Evolutionary conservation across 2,888 invertebrate species (phyloP).

Genomic region (Sarcophaga carnaria): DNA sequence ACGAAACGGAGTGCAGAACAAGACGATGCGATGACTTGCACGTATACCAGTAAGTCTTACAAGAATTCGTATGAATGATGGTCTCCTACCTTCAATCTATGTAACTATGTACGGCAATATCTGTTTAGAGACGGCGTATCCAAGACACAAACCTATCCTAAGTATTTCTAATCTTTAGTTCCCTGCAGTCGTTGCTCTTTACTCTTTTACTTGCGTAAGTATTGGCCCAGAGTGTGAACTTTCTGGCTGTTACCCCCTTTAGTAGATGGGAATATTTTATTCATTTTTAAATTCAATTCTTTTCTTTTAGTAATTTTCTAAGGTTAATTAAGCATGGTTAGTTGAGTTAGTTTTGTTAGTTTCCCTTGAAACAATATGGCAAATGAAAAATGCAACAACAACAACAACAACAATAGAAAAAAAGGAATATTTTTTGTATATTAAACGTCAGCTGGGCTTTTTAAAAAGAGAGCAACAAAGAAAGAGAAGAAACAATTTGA

Average conservation of each 20-base stretch:
- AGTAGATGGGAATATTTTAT: neutral
- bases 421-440: neutral
- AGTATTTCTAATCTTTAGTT: no score
- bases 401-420: neutral
- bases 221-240: neutral
- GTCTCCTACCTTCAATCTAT: no score
- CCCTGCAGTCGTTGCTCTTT: no score
- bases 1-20: no score
- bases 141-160: no score
- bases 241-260: neutral
- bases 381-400: no score
- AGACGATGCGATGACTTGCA: no score
- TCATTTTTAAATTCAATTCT: neutral
- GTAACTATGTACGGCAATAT: no score
- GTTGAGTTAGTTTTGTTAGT: neutral
- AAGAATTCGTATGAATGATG: no score
- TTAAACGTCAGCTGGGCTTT: conserved; percentile 46
- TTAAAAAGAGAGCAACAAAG: neutral
- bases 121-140: no score
- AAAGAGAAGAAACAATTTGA: neutral
- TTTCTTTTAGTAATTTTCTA: neutral
- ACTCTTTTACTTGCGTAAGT: neutral
- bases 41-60: no score
- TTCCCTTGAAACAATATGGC: neutral
- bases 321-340: neutral